Evolutionary conservation across 2,797 vertebrate species (phyloP).

Genomic region (Phalanger gymnotis): DNA sequence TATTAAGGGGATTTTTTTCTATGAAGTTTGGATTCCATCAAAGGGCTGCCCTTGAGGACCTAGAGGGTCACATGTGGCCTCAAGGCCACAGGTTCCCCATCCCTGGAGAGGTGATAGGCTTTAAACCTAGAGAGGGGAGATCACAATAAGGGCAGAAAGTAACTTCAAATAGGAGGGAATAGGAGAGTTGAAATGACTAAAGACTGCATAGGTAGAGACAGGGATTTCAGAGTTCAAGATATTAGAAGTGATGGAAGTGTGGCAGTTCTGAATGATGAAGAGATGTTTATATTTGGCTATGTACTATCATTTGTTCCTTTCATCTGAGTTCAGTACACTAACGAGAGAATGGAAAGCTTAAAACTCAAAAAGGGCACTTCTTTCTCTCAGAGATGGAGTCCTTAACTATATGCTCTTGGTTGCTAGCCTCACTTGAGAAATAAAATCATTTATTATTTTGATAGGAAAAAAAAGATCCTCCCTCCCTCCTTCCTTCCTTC

Average conservation of each 20-base stretch:
- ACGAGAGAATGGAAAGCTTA: not conserved
- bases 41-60: too few species aligned
- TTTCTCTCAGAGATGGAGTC: not conserved
- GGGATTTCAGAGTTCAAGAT: not conserved
- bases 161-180: not conserved
- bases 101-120: not conserved
- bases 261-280: not conserved
- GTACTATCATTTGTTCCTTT: not conserved
- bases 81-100: too few species aligned
- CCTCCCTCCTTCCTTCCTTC: not conserved
- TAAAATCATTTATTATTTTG: not conserved
- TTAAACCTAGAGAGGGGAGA: not conserved
- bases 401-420: not conserved
- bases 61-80: too few species aligned
- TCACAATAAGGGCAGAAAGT: not conserved
- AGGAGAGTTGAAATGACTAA: not conserved
- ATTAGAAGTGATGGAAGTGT: not conserved
- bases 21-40: too few species aligned
- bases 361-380: not conserved
- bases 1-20: too few species aligned
- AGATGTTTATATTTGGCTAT: not conserved
- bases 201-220: not conserved
- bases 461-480: not conserved
- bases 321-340: not conserved
- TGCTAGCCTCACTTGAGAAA: not conserved